Conservation (phyloP, 2,888 invertebrate genomes). For the Clunio marinus region DNA sequence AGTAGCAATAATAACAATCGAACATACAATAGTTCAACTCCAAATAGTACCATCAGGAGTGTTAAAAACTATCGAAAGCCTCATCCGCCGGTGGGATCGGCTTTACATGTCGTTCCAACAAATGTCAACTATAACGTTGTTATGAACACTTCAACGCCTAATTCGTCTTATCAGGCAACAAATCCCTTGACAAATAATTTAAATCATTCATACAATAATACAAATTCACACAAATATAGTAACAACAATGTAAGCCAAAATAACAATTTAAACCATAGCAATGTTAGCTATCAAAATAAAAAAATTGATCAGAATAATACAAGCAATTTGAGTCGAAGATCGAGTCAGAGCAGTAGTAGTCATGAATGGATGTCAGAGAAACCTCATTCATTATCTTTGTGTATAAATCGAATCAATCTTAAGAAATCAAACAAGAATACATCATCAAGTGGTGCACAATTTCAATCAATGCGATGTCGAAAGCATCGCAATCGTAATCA, state of each 20-base stretch:
- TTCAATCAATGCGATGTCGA: conserved; percentile 34
- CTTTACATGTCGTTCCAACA: background rate
- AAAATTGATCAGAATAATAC: background rate
- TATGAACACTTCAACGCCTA: conserved; percentile 24
- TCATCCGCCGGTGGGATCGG: conserved; percentile 24
- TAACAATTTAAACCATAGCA: conserved; percentile 26
- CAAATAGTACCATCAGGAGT: conserved; percentile 35
- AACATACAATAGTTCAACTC: conserved; percentile 31
- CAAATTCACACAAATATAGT: conserved; percentile 27
- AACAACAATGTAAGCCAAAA: conserved; percentile 37
- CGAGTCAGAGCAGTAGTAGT: conserved; percentile 32
- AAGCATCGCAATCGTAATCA: conserved; percentile 35
- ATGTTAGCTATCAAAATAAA: background rate
- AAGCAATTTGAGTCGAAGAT: conserved; percentile 19
- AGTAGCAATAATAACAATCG: conserved; percentile 33
- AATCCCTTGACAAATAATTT: conserved; percentile 36
- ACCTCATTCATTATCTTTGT: conserved; percentile 32
- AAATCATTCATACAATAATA: conserved; percentile 26
- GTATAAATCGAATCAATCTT: conserved; percentile 32
- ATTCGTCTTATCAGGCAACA: conserved; percentile 10
- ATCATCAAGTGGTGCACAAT: conserved; percentile 20
- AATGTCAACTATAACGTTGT: conserved; percentile 27
- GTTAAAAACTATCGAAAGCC: conserved; percentile 33
- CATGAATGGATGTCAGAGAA: conserved; percentile 33
- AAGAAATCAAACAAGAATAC: conserved; percentile 27